A percentile compares a stretch with the other conserved stretches of the same genome.
Conservation (phyloP, 2,113 vertebrate genomes). For the Ophiodon elongatus region DNA sequence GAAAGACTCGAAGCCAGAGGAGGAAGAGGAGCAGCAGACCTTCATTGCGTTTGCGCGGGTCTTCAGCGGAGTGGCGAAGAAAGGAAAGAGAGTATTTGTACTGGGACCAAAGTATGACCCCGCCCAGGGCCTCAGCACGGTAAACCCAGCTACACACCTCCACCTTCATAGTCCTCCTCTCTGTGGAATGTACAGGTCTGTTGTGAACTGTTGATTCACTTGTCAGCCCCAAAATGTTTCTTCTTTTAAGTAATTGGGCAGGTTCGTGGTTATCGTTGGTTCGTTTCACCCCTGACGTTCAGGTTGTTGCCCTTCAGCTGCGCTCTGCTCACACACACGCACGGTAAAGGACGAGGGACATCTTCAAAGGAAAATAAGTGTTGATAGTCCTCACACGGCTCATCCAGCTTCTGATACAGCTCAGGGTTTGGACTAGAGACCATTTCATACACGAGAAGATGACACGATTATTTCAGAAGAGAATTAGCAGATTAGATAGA, state of each 20-base stretch:
- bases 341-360: no score
- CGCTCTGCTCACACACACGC: background rate
- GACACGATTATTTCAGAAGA: no score
- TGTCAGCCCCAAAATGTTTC: background rate
- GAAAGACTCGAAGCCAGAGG: conserved; percentile 72
- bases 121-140: conserved; percentile 77
- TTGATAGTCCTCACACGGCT: no score
- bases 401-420: no score
- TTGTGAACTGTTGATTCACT: background rate
- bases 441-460: no score
- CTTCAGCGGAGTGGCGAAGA: conserved; percentile 90
- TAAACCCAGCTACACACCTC: conserved; percentile 32
- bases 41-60: conserved; percentile 96
- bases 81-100: conserved; percentile 91
- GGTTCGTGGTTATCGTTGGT: background rate
- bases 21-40: conserved; percentile 80
- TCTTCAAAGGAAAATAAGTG: no score
- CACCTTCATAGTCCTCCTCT: background rate
- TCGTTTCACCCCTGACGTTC: background rate
- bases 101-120: conserved; percentile 97
- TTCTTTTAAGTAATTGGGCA: background rate
- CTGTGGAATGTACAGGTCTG: background rate
- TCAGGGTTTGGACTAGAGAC: no score
- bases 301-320: background rate
- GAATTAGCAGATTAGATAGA: no score